Base-by-base conservation (phyloP, 35 echinoderm and acorn worm genomes). In the Patiria miniata region DNA sequence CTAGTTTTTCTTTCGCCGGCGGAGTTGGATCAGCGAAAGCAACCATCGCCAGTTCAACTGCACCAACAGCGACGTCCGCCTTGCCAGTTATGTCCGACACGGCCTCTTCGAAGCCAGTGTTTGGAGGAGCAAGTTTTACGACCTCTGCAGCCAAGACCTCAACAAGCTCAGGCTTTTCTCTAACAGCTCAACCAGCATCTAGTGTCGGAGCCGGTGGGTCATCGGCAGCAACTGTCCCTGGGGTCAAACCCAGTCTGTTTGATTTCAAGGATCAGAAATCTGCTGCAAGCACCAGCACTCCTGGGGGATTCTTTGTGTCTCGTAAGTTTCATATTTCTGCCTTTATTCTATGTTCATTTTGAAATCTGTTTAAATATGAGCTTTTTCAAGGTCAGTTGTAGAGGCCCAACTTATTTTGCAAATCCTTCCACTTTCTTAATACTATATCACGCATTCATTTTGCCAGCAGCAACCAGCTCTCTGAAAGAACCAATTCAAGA, bases 271-370 rank as follows among this genome's bases (percentile, higher is more conserved):
- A 15, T 18, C 57, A 76, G 55, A 81, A 82, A 34, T 73, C 81
- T 28, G 81, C 36, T 19, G 89, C 85, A 21, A 92, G 90, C 52
- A 84, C 40, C 18, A 80, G 73, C 28, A 83, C 78, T 16, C 93
- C 93, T 6, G 93, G 93, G 2, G 93, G 89, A 17, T 95, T 88
- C 61, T 95, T 92, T 39, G 76, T 92, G 34, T 81, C 85, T 61
- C 19, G 88, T 90, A 37, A 52, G 87, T 81, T 40, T n/a, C 40
- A 15, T 73, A 2, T 30, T 30, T 73, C 42, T 6, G 42, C 42
- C 42, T 47, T 12, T 47, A 47, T 12, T 6, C 4, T 47, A 4
- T 47, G 42, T 47, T 12, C 12, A 47, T 47, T 12, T 6, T 47
- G 42, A 12, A 47, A 6, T 47, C n/a, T n/a, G n/a, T n/a, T n/a